A percentile compares a stretch with the other conserved stretches of the same genome.
Conservation (phyloP, 2,113 vertebrate genomes). For the Clarias gariepinus region DNA sequence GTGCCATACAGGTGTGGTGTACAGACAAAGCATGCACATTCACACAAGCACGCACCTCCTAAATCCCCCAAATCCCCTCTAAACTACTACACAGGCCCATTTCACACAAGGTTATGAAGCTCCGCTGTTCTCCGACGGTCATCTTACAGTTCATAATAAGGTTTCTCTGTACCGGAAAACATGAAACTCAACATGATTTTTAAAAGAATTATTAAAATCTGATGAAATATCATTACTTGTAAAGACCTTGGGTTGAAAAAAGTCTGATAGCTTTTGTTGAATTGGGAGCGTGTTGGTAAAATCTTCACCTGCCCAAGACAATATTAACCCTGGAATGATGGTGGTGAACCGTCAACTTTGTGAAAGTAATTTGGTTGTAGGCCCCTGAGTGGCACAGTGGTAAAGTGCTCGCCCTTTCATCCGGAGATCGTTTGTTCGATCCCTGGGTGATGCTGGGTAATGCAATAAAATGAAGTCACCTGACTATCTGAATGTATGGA, state of each 20-base stretch:
- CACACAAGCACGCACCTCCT: slow-evolving; percentile 15
- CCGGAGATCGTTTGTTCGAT: too few relatives aligned
- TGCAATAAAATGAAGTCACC: too few relatives aligned
- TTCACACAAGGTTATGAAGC: not conserved
- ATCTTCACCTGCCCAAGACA: too few relatives aligned
- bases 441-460: too few relatives aligned
- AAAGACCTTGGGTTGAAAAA: not conserved
- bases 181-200: not conserved
- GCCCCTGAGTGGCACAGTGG: too few relatives aligned
- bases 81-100: not conserved
- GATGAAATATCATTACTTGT: not conserved
- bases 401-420: too few relatives aligned
- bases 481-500: too few relatives aligned
- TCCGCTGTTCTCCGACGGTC: not conserved
- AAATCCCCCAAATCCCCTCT: not conserved
- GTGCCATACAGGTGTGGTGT: slow-evolving; percentile 17
- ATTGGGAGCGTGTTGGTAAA: not conserved
- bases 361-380: too few relatives aligned
- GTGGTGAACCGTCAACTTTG: too few relatives aligned
- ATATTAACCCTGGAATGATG: too few relatives aligned
- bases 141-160: not conserved
- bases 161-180: not conserved
- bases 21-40: slow-evolving; percentile 33
- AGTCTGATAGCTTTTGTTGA: too few relatives aligned
- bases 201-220: not conserved